Evolutionary conservation across 2,888 invertebrate species (phyloP), one percentile per base, ranked within the genome.

Genomic region (Ectobius pallidus): DNA sequence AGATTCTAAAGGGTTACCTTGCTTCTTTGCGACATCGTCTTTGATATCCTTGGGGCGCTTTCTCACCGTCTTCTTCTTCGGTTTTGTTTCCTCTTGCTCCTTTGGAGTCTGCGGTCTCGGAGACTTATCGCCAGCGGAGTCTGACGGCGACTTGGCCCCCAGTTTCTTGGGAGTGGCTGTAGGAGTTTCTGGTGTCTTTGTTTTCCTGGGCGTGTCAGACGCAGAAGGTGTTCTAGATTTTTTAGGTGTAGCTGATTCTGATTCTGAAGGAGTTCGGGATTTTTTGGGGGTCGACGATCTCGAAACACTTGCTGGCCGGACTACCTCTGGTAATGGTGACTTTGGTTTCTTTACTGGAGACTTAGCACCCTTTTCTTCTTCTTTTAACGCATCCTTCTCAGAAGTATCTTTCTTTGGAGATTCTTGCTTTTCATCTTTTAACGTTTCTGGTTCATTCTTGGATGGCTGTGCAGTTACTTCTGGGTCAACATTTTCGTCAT

Each of bases 61-160:
- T 52, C 52, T 49, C 32, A 32, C 32, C 6, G 7, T 4, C 22
- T 20, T 69, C 52, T 34, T 55, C 46, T 32, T 69, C 3, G 25
- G 52, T 55, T 34, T 69, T 2, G 55, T 11, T 11, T 69, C 69
- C 18, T 52, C 69, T n/a, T 20, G 49, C 11, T 69, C 69, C 16
- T 18, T 69, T 1, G 52, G 52, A 32, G 52, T 20, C 7, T 20
- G 44, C 20, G 52, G 11, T 55, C 34, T 69, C 2, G 73, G 70
- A 2, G 73, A 69, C 55, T 65, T 73, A 3, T 55, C 62, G 3
- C 30, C 42, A 55, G 32, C 70, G n/a, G 73, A 65, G n/a, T 62
- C 70, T 39, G 73, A 22, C 6, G 69, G 30, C 16, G 52, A 30
- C 34, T 22, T 69, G 1, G 22, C n/a, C 6, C 39, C 32, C 11